Evolutionary conservation across 2,888 invertebrate genomes (phyloP), one percentile per base, ranked within the genome.

Genomic region (Hydropsyche betteni): DNA sequence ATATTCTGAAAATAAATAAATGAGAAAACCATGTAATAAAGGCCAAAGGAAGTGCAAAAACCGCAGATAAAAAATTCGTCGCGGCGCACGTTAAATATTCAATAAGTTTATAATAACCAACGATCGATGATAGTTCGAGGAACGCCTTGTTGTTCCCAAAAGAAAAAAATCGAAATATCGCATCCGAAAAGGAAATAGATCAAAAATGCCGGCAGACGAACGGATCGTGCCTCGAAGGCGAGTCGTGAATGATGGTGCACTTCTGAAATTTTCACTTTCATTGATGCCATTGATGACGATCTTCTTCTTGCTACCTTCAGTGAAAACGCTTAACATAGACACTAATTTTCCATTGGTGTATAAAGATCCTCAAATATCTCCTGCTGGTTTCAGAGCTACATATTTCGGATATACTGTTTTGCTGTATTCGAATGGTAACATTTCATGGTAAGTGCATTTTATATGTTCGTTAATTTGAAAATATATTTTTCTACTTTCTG

Each of bases 401-500:
- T 84, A 84, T 78, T 84, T 84, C 76, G 84, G 84, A 50, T 84
- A 81, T 80, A 82, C 84, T 4, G 81, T 83, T n/a, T 80, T 83
- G 36, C 75, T 84, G 8, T 82, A 82, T 70, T 58, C 78, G 58
- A 78, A 77, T 33, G 79, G 78, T 4, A 75, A 80, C 16, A 68
- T 80, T 33, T 74, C 82, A n/a, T 82, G 82, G 82, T 81, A 79
- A 80, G 80, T 80, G 7, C 6, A 12, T 24, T 64, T 34, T 34
- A n/a, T n/a, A 64, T 24, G 24, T 24, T 24, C 1, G 24, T 24
- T 24, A 2, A 24, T 24, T 24, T 24, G 2, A 24, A 24, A 24
- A 24, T 24, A 24, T 24, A 24, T 24, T 24, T 2, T 24, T 24
- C 24, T 24, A 24, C 24, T 24, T 24, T 24, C 24, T 24, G 24